Evolutionary conservation across 92 coral and sea anemone genomes (phyloP), one percentile per base, ranked within the genome.

Genomic region (Zoanthus solanderi): DNA sequence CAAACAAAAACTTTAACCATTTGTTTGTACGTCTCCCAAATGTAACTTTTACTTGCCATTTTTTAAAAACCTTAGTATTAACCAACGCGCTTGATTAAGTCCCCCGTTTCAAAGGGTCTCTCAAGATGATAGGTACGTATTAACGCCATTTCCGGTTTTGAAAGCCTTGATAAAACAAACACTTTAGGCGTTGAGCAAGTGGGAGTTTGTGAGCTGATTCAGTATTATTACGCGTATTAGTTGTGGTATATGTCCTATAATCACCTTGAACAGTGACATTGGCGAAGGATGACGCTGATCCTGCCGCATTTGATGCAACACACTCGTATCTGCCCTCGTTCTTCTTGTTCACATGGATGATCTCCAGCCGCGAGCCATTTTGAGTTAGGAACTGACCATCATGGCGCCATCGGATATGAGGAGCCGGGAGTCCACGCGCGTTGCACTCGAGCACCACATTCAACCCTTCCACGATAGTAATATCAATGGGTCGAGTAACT

Each of bases 261-360:
- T 32, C 68, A 80, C 84, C 84, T 47, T 80, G 84, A 18, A 80
- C 84, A 29, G 84, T 80, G 23, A 80, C 60, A 34, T 23, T 66
- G 56, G 84, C 84, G 52, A 52, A 80, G 7, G 84, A 72, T 44
- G 84, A 17, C 15, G 18, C 84, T 4, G 72, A 37, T 6, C 84
- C 84, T 12, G 84, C 75, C 12, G 68, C 44, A 14, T 80, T 80
- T 2, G 72, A 61, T 14, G 84, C 84, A 60, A 80, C 84, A 60
- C 84, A 80, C 11, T 80, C 84, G 17, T 80, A 80, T 80, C 72
- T 80, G 12, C 84, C 84, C 53, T 80, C 57, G 56, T 80, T 56
- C 42, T 63, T 16, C 34, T 60, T 80, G 42, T 23, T 9, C 16
- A 80, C 74, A 5, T 80, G 58, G 18, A 63, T 14, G 14, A 80